Base-by-base conservation (phyloP, 2,888 invertebrate species). In the Chloroclystis v-ata region DNA sequence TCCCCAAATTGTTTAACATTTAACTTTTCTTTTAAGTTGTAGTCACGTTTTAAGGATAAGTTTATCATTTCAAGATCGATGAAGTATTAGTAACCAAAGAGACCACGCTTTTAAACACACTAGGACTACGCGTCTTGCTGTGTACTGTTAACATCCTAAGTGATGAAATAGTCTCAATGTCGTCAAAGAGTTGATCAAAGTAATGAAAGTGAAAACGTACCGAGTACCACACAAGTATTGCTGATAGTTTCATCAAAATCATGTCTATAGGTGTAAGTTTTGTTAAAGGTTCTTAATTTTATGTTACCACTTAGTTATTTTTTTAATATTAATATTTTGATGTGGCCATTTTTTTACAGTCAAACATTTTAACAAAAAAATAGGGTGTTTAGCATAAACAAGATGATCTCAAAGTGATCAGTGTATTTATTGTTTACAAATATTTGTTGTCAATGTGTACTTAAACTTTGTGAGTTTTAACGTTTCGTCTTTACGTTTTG, bases 331-430 rank as follows among this genome's bases (percentile, higher is more conserved):
- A 67, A 61, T 69, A 67, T 67, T 69, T 70, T 68, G 69, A 74
- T 74, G 79, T 78, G 82, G 82, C 82, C 82, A 82, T 83, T 72
- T 73, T 81, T 72, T 69, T 67, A 61, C 66, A 75, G 72, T 77
- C 70, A 69, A 65, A 59, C 59, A 54, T 60, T 59, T 72, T 65
- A 78, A 78, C 75, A 75, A 79, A 79, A 74, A 71, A 68, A 59
- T 32, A 79, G 75, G 69, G 62, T 67, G 65, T 82, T 67, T 84
- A 84, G 82, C 75, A 65, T 83, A 82, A 79, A 75, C 62, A 76
- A 75, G 64, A 70, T 74, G 86, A 87, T 87, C 86, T 87, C 86
- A 86, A 83, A 74, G 80, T 78, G 86, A 84, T 87, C 86, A 86
- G 76, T 84, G 84, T 86, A 83, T 85, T 83, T 82, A 81, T 82